Evolutionary conservation across 2,797 vertebrate genomes (phyloP).

Genomic region (Sebastes matsubarae): DNA sequence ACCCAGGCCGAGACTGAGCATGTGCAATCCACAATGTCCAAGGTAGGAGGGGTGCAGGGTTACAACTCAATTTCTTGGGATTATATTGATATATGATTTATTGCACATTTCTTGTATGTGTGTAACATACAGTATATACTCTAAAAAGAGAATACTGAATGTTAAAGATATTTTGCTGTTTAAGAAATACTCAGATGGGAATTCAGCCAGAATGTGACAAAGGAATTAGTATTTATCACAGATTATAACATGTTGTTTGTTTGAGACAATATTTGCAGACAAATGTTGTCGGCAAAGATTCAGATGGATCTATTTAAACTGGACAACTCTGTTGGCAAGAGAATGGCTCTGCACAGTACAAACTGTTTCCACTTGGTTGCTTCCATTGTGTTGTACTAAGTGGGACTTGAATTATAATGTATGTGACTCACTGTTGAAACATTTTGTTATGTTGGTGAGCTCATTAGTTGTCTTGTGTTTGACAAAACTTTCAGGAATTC

Average conservation of each 20-base stretch:
- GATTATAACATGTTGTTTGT: not conserved
- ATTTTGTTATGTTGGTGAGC: not conserved
- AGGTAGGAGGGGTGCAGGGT: constrained; percentile 78
- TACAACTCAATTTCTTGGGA: not conserved
- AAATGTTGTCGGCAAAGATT: not conserved
- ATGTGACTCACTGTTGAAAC: constrained; percentile 17
- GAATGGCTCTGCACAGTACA: not conserved
- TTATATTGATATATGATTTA: not conserved
- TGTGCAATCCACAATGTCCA: constrained; percentile 80
- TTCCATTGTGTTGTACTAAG: not conserved
- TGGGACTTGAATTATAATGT: constrained; percentile 10
- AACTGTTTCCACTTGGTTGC: not conserved
- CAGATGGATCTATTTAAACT: not conserved
- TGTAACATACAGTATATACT: not conserved
- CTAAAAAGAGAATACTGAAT: not conserved
- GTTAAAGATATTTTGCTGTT: not conserved
- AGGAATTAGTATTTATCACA: not conserved
- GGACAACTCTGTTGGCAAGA: not conserved
- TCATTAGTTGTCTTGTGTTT: constrained; percentile 10
- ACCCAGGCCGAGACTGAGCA: constrained; percentile 86
- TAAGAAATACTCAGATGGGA: not conserved
- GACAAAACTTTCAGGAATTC: not conserved
- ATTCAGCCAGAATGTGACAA: not conserved
- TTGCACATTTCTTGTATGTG: not conserved
- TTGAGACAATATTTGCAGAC: not conserved